A percentile compares a stretch with the other conserved stretches of the same genome.
phyloP scores from a whole-genome alignment of 2,113 vertebrate species.

The Meleagris gallopavo region DNA sequence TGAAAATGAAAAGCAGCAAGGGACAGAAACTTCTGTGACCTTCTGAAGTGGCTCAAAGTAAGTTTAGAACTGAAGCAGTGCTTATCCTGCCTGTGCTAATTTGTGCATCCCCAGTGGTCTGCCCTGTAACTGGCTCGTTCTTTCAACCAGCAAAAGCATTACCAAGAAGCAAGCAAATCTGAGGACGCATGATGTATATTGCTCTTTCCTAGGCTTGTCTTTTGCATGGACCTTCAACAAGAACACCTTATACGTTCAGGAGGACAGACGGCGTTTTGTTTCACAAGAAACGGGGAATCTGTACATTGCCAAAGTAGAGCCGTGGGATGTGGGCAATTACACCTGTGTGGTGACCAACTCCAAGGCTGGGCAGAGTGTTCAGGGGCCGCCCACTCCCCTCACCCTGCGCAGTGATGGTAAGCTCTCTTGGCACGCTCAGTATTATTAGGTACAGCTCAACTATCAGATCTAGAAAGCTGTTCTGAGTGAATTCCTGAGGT shows the following conservation, averaged over 20 bases:
- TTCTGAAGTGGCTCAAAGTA: background rate
- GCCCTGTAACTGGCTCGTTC: background rate
- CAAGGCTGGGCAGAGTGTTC: slow-evolving; percentile 73
- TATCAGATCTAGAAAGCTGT: background rate
- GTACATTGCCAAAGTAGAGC: slow-evolving; percentile 89
- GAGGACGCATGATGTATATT: background rate
- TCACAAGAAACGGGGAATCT: slow-evolving; percentile 87
- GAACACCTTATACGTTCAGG: slow-evolving; percentile 72
- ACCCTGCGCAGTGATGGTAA: slow-evolving; percentile 85
- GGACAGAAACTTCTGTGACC: background rate
- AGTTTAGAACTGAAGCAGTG: background rate
- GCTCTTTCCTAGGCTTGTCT: slow-evolving; percentile 80
- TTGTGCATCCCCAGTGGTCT: background rate
- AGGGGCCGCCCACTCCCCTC: slow-evolving; percentile 85
- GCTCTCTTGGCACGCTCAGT: background rate
- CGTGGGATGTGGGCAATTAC: slow-evolving; percentile 87
- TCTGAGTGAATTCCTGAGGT: background rate
- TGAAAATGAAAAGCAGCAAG: background rate
- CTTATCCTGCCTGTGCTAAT: background rate
- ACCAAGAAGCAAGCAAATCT: rapidly evolving
- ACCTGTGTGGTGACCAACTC: slow-evolving; percentile 84
- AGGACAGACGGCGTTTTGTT: slow-evolving; percentile 82
- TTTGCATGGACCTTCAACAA: slow-evolving; percentile 88
- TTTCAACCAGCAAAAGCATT: background rate
- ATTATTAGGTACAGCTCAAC: background rate